Base-by-base conservation (phyloP, 2,797 vertebrate genomes). In the Acanthiza pusilla region DNA sequence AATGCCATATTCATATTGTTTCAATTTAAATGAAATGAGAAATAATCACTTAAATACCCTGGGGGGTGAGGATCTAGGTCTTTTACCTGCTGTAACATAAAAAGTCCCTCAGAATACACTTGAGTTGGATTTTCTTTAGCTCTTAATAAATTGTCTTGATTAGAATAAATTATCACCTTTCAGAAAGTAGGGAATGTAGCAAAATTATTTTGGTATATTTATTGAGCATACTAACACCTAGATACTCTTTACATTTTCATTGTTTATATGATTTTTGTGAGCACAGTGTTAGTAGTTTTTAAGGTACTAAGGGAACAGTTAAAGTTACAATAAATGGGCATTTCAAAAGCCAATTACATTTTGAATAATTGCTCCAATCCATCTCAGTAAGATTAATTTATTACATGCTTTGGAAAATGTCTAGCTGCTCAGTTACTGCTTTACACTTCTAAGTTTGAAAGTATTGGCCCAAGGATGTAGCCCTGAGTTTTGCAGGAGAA, bases 341-440 rank as follows among this genome's bases (percentile, higher is more conserved):
- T 85, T 92, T 93, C 75, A 92, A 89, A 85, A 91, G 57, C 16
- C 71, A 89, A 27, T 90, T 96, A 61, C 21, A 38, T 91, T 87
- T 88, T 89, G 50, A 85, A 88, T 83, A 85, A 91, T 82, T 79
- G 21, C 32, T 83, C 36, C 50, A 85, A 61, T 77, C 61, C 47
- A 40, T 45, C 40, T 85, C 34, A 29, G 12, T 9, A 74, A 85
- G 53, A 89, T 54, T 74, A 91, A 85, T 92, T 87, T 47, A 60
- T 94, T 76, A 71, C 2, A 2, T 85, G 10, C 30, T 77, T 75
- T 61, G 43, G 57, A 82, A 93, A 63, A 62, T 42, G 16, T 47
- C 57, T 91, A 61, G 13, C 32, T 91, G 17, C n/a, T 76, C 9
- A 26, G 19, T 57, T 79, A 43, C 53, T 53, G 8, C 30, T 89